These are phyloP conservation scores for Prunella strophiata DNA, from an alignment of 2,797 vertebrate genomes.

Conservation along the genomic window DNA sequence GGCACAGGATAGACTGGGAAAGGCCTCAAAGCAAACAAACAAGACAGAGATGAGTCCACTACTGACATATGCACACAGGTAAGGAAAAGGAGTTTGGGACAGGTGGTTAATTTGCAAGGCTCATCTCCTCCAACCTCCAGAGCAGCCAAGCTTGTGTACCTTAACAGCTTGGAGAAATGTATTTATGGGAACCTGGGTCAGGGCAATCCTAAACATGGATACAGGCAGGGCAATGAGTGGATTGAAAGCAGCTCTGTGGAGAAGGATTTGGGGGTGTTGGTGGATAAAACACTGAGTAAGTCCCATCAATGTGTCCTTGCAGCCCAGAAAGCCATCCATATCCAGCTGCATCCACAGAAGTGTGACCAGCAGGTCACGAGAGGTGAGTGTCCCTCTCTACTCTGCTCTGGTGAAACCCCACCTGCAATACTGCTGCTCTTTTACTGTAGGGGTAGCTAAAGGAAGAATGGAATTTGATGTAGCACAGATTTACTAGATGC, in stretches of 20 bases:
- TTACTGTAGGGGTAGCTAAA: background rate
- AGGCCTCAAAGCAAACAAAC: background rate
- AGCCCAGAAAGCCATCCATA: background rate
- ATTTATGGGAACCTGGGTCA: background rate
- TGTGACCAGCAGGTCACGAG: background rate
- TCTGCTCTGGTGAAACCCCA: background rate
- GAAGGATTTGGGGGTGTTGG: background rate
- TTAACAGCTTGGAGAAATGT: background rate
- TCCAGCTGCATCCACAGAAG: background rate
- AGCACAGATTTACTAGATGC: background rate
- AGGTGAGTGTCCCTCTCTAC: background rate
- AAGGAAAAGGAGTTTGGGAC: background rate
- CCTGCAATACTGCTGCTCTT: background rate
- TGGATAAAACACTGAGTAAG: background rate
- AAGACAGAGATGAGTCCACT: background rate
- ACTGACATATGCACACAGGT: background rate
- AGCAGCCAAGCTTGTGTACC: background rate
- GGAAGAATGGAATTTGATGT: background rate
- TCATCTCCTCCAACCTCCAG: background rate
- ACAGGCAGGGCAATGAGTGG: background rate
- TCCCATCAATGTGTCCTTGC: rapidly evolving
- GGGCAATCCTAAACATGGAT: background rate
- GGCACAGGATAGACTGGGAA: background rate
- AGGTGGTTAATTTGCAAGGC: background rate
- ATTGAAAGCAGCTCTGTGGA: background rate